Percentiles rank a stretch among this genome's conserved stretches.
Conservation (phyloP, 23 tunicate species). For the Diplosoma virens region DNA sequence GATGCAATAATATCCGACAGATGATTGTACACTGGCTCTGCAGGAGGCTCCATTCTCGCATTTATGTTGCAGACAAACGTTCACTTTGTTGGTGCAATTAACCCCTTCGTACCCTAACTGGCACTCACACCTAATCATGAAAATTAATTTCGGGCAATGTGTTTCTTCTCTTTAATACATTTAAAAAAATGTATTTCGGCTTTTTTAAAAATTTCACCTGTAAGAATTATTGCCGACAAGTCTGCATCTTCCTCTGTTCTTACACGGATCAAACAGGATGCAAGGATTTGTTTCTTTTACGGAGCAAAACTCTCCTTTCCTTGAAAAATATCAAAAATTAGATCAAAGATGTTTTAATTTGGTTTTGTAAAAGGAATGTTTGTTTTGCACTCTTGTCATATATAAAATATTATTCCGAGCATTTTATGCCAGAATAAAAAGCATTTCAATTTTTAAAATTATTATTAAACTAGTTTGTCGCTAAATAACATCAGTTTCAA, state of each 20-base stretch:
- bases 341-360: no score
- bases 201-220: slow-evolving; percentile 8
- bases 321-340: not conserved
- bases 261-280: slow-evolving; percentile 13
- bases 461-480: no score
- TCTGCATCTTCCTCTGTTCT: slow-evolving; percentile 36
- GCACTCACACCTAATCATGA: slow-evolving; percentile 31
- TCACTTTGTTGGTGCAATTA: slow-evolving; percentile 30
- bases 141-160: no score
- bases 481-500: no score
- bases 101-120: slow-evolving; percentile 33
- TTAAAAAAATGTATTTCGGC: no score
- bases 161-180: no score
- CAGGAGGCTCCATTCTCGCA: slow-evolving; percentile 51
- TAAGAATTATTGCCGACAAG: not conserved
- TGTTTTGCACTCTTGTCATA: no score
- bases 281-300: slow-evolving; percentile 38
- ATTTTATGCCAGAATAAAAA: no score
- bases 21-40: not conserved
- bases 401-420: no score
- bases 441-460: no score
- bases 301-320: slow-evolving; percentile 50
- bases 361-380: no score
- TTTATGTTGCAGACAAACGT: slow-evolving; percentile 38
- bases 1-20: slow-evolving; percentile 34